Base-by-base conservation (phyloP, 2,797 vertebrate species). In the Helostoma temminkii region DNA sequence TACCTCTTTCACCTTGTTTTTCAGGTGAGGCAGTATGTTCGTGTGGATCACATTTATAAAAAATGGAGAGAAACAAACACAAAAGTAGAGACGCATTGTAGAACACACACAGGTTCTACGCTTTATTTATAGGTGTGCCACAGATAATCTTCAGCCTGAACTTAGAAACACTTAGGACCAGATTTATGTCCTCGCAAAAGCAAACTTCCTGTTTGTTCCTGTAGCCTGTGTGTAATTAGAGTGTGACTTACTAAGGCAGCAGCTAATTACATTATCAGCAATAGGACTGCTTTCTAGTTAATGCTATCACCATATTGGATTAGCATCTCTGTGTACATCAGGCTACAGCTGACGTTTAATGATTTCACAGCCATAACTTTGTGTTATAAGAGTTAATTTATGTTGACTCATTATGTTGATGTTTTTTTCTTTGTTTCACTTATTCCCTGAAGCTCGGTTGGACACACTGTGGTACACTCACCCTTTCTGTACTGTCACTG, bases 211-310 rank as follows among this genome's bases (percentile, higher is more conserved):
- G 57, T 56, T 65, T 61, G 48, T 41, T 18, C n/a, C 43, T 22
- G 19, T 12, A 25, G 14, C 41, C 22, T 48, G 53, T 19, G 25
- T 65, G 56, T 71, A 57, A 80, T 82, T 71, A 67, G 15, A 28
- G 15, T 41, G 39, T 59, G 59, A 81, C 57, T 80, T 52, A 58
- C 57, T 47, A 28, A 63, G 42, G 49, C 48, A 34, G 67, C 30
- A 43, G 66, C 62, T 76, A 56, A 83, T 79, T 74, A 65, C 58
- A 53, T 76, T 63, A 74, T 65, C 68, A 58, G 52, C 61, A 59
- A 52, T 8, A 11, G 24, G 28, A 39, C 53, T 39, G 48, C 53
- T 70, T 65, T 41, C 57, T 61, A 42, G 57, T 78, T 72, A 79
- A 80, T 59, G 37, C 48, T 52, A 36, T 71, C 16, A 37, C 59